A percentile compares a stretch with the other conserved stretches of the same genome.
These are phyloP conservation scores for Rutpela maculata DNA, from an alignment of 2,888 invertebrate genomes.

Conservation along the genomic window DNA sequence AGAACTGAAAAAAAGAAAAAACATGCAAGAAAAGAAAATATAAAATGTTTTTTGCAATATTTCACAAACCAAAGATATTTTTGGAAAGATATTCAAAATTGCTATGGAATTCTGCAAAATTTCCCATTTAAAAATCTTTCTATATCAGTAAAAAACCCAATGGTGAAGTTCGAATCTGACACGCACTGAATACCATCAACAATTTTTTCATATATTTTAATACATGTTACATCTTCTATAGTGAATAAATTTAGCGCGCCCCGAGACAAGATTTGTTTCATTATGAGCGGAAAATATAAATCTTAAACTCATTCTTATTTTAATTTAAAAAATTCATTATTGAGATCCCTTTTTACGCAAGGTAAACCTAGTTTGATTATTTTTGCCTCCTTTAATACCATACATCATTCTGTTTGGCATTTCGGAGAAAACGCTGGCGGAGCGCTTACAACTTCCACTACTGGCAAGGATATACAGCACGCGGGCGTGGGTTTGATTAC, in stretches of 20 bases:
- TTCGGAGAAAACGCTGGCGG: constrained; percentile 19
- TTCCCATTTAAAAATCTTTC: too few relatives aligned
- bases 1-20: too few relatives aligned
- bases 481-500: constrained; percentile 29
- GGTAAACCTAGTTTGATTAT: constrained; percentile 28
- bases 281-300: neutral
- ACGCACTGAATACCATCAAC: too few relatives aligned
- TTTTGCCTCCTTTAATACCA: constrained; percentile 20
- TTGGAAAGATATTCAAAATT: too few relatives aligned
- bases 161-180: too few relatives aligned
- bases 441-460: constrained; percentile 14
- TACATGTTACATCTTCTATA: neutral
- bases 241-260: neutral
- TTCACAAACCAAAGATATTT: too few relatives aligned
- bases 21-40: too few relatives aligned
- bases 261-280: neutral
- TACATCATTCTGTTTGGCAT: constrained; percentile 32
- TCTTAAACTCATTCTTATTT: constrained; percentile 27
- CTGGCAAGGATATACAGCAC: constrained; percentile 4
- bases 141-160: too few relatives aligned
- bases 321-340: constrained; percentile 21
- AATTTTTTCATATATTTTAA: too few relatives aligned
- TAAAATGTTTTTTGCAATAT: too few relatives aligned
- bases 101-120: too few relatives aligned
- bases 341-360: constrained; percentile 10